These are phyloP conservation scores for Pseudobourletiella spinata DNA, from an alignment of 1,140 invertebrate genomes.

Conservation along the genomic window DNA sequence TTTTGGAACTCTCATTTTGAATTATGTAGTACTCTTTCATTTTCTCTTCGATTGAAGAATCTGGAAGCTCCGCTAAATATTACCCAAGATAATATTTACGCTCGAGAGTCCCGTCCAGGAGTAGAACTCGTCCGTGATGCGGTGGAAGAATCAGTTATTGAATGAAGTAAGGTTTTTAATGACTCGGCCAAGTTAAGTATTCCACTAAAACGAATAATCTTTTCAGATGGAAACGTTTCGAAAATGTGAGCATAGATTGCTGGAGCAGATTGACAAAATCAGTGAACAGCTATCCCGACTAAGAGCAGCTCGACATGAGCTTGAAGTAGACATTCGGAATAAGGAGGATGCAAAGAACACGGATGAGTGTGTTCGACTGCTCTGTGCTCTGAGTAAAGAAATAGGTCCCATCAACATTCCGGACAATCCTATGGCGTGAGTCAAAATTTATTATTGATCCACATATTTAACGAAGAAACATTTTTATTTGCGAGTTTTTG, in stretches of 20 bases:
- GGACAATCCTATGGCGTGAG: background rate
- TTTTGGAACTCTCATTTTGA: no score
- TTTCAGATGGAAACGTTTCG: slow-evolving; percentile 12
- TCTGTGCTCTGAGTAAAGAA: slow-evolving; percentile 11
- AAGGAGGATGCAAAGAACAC: slow-evolving; percentile 29
- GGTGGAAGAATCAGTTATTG: slow-evolving; percentile 24
- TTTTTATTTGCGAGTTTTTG: background rate
- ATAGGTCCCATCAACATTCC: slow-evolving; percentile 14
- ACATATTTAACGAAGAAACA: background rate
- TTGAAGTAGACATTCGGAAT: slow-evolving; percentile 29
- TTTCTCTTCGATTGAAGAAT: no score
- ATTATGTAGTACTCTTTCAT: no score
- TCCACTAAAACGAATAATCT: no score
- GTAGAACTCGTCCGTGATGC: slow-evolving; percentile 26
- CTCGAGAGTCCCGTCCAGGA: slow-evolving; percentile 22
- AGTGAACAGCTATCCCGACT: slow-evolving; percentile 21
- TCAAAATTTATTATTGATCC: background rate
- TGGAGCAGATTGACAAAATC: slow-evolving; percentile 17
- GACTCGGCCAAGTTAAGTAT: no score
- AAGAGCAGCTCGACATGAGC: slow-evolving; percentile 25
- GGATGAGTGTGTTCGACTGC: slow-evolving; percentile 27
- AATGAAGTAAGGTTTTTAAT: no score
- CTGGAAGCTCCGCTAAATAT: slow-evolving; percentile 25
- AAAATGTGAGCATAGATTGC: slow-evolving; percentile 21
- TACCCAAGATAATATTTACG: slow-evolving; percentile 23